Evolutionary conservation across 1,140 invertebrate species (phyloP).

Genomic region (Thaumatotibia leucotreta): DNA sequence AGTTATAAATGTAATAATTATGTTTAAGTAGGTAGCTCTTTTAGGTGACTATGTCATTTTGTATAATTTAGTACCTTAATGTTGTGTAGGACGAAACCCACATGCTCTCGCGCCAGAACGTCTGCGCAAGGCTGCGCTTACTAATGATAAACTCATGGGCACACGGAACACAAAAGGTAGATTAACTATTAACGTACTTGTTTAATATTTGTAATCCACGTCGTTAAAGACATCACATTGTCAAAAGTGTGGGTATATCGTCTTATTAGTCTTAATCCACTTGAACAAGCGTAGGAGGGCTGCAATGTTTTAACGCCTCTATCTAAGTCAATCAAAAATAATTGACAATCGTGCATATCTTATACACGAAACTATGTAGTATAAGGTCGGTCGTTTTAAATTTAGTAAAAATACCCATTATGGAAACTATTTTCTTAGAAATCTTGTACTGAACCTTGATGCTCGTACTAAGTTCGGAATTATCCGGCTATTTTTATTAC

Average conservation of each 20-base stretch:
- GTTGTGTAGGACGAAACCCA: slow-evolving; percentile 31
- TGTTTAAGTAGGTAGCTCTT: neutral
- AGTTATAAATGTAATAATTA: neutral
- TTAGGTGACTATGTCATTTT: neutral
- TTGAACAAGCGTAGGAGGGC: no score
- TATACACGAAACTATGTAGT: no score
- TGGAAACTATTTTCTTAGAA: neutral
- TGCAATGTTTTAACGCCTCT: neutral
- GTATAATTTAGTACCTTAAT: neutral
- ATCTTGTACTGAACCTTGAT: neutral
- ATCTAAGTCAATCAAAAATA: no score
- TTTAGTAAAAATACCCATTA: no score
- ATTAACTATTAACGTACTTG: slow-evolving; percentile 10
- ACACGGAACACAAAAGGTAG: neutral
- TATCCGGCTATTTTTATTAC: neutral
- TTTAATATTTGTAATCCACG: neutral
- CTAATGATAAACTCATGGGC: neutral
- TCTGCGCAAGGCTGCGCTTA: slow-evolving; percentile 37
- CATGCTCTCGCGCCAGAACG: slow-evolving; percentile 26
- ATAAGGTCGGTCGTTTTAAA: no score
- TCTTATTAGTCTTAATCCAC: neutral
- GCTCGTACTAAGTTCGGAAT: neutral
- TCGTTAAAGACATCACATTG: neutral
- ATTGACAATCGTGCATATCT: no score
- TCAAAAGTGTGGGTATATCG: neutral